A percentile compares a stretch with the other conserved stretches of the same genome.
These are phyloP conservation scores for Osmerus eperlanus DNA, from an alignment of 2,113 vertebrate species.

Conservation along the genomic window DNA sequence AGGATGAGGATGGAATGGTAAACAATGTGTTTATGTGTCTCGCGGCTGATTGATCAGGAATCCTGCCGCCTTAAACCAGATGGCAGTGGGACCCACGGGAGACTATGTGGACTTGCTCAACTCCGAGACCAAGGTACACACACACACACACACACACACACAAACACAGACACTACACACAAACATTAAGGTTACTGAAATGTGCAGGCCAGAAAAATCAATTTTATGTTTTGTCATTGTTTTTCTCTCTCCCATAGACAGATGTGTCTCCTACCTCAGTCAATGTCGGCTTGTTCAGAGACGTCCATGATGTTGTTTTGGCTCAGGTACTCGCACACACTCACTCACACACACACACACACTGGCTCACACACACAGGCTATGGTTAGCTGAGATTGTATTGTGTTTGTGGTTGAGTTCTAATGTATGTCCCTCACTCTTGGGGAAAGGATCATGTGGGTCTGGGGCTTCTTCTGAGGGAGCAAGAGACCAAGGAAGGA, in stretches of 20 bases:
- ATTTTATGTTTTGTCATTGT: neutral
- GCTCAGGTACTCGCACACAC: slow-evolving; percentile 64
- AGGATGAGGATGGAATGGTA: no score
- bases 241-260: neutral
- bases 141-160: slow-evolving; percentile 9
- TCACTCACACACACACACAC: neutral
- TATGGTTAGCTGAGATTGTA: neutral
- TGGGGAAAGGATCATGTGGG: slow-evolving; percentile 76
- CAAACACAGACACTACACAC: slow-evolving; percentile 12
- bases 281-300: slow-evolving; percentile 61
- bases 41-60: slow-evolving; percentile 67
- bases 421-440: neutral
- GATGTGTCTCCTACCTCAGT: slow-evolving; percentile 38
- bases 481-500: slow-evolving; percentile 74
- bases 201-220: neutral
- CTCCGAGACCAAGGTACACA: neutral
- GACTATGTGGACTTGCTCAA: slow-evolving; percentile 59
- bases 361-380: neutral
- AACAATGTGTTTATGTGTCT: neutral
- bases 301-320: slow-evolving; percentile 68
- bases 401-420: neutral
- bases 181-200: slow-evolving; percentile 4
- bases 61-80: slow-evolving; percentile 77
- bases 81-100: slow-evolving; percentile 72
- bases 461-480: slow-evolving; percentile 79